Conservation (phyloP, 2,888 invertebrate genomes). For the Drosophila pullipes region DNA sequence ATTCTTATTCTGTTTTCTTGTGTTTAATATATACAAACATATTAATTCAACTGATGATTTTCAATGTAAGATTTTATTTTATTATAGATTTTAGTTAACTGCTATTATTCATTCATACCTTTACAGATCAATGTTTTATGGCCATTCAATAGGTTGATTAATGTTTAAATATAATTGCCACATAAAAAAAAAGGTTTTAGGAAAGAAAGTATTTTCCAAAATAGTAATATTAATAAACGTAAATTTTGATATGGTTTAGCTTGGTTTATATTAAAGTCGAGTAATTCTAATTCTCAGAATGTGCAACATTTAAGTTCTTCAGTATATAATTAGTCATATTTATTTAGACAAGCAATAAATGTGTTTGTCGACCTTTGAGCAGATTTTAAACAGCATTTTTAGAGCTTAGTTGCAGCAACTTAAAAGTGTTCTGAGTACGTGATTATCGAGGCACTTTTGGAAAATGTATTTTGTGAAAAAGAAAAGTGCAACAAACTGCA, state of each 20-base stretch:
- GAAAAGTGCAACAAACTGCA: slow-evolving; percentile 25
- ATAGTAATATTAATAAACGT: not conserved
- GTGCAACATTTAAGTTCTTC: too few species aligned
- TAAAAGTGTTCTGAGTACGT: slow-evolving; percentile 24
- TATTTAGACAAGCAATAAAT: not conserved
- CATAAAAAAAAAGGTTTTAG: too few species aligned
- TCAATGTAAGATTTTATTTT: not conserved
- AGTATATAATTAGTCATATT: not conserved
- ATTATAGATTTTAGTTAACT: not conserved
- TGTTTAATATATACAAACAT: not conserved
- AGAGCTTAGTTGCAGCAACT: not conserved
- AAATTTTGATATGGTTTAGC: not conserved
- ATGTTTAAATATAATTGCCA: too few species aligned
- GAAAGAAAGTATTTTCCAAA: not conserved
- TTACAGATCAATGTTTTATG: too few species aligned
- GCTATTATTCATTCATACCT: too few species aligned
- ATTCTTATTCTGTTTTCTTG: not conserved
- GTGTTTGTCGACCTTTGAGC: not conserved
- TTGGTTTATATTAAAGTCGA: not conserved
- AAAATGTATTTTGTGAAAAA: slow-evolving; percentile 8
- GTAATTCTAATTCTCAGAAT: too few species aligned
- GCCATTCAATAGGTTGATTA: too few species aligned
- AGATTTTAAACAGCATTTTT: not conserved
- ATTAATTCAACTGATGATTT: not conserved
- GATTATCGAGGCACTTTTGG: slow-evolving; percentile 26